Evolutionary conservation across 2,888 invertebrate species (phyloP), one percentile per base, ranked within the genome.

Genomic region (Heterodera filipjevi): DNA sequence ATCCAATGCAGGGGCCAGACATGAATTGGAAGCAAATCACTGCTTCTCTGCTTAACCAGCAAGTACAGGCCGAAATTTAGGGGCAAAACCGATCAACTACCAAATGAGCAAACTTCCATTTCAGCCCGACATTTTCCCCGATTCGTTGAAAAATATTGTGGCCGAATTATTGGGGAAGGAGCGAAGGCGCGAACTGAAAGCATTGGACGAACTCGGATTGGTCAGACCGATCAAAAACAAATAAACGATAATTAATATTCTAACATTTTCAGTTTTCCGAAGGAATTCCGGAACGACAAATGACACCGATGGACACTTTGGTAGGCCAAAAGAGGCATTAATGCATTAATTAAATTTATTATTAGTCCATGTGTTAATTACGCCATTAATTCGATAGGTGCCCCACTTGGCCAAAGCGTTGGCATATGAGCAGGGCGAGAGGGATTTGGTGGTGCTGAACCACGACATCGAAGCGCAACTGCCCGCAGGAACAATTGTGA

Each of bases 11-110:
- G 89, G 98, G 98, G 68, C 98, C 98, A 0, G 95, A 95, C 82
- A 93, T 97, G 46, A 96, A 96, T 16, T 99, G 99, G 99, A 93
- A 94, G 86, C 93, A 94, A 89, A 92, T 96, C 77, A 92, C 96
- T 66, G 95, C 95, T 87, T 93, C 93, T 86, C 91, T 95, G 70
- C 91, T 97, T 79, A 96, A 95, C 0, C 90, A 95, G 84, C 92
- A 93, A 80, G 68, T 68, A 35, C 33, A 8, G 64, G 27, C 2
- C 64, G n/a, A n/a, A n/a, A n/a, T n/a, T n/a, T n/a, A n/a, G n/a
- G n/a, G n/a, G n/a, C n/a, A n/a, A n/a, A n/a, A n/a, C n/a, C n/a
- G n/a, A n/a, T n/a, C n/a, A n/a, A n/a, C n/a, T n/a, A n/a, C n/a
- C 64, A 22, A 64, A 14, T 64, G 64, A 64, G 27, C 27, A 27